Percentiles rank a stretch among this genome's conserved stretches.
Evolutionary conservation across 2,113 vertebrate genomes (phyloP).

Genomic region (Xenopus tropicalis): DNA sequence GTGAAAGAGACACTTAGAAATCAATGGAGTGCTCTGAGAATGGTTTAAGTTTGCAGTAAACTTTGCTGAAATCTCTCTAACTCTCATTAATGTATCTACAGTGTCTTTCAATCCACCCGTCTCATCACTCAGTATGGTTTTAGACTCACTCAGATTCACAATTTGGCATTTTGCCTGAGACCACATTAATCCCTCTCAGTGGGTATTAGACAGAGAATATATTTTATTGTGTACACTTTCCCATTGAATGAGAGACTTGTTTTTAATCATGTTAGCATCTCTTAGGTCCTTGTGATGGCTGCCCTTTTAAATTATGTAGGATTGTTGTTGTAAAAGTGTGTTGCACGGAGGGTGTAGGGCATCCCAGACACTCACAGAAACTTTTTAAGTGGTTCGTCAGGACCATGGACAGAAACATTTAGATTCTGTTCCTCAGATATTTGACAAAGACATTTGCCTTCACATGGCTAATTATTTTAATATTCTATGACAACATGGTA

Average conservation of each 20-base stretch:
- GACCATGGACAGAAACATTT: constrained; percentile 25
- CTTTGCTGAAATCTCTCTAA: constrained; percentile 32
- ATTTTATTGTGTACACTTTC: constrained; percentile 39
- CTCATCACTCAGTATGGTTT: constrained; percentile 8
- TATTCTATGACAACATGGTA: too few species aligned
- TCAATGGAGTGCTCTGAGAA: constrained; percentile 35
- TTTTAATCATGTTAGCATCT: constrained; percentile 39
- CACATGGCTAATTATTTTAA: too few species aligned
- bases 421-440: not conserved
- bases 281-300: constrained; percentile 26
- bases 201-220: constrained; percentile 40
- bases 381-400: constrained; percentile 17
- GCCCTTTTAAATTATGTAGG: constrained; percentile 26
- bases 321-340: constrained; percentile 26
- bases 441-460: too few species aligned
- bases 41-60: constrained; percentile 44
- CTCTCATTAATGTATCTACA: constrained; percentile 29
- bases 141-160: constrained; percentile 23
- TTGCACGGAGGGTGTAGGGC: constrained; percentile 7
- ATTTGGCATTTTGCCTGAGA: constrained; percentile 47
- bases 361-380: constrained; percentile 12
- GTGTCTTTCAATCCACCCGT: constrained; percentile 12
- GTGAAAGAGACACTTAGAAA: constrained; percentile 38
- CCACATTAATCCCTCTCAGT: constrained; percentile 44
- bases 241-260: constrained; percentile 40